These are phyloP conservation scores for Drosophila cracens DNA, from an alignment of 2,888 invertebrate genomes.

Conservation along the genomic window DNA sequence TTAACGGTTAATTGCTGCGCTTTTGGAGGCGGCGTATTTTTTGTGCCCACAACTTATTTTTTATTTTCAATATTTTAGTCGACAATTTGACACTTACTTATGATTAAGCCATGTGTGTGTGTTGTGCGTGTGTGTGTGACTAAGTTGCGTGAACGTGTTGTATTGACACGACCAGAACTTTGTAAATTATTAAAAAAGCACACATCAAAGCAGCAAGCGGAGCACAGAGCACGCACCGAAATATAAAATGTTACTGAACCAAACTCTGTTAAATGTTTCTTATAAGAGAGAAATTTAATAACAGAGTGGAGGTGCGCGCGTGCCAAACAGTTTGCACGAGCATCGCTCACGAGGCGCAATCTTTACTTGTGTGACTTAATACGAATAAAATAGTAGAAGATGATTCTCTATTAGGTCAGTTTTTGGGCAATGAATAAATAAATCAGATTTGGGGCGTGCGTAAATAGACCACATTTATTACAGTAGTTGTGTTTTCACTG, in stretches of 20 bases:
- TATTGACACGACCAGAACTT: constrained; percentile 37
- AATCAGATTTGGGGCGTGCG: neutral
- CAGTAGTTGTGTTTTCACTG: neutral
- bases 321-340: constrained; percentile 25
- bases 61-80: constrained; percentile 15
- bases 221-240: constrained; percentile 51
- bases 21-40: constrained; percentile 36
- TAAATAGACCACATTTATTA: neutral
- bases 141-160: constrained; percentile 26
- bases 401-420: neutral
- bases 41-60: constrained; percentile 18
- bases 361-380: neutral
- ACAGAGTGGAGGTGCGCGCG: constrained; percentile 42
- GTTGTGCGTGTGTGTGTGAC: constrained; percentile 8
- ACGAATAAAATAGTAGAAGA: neutral
- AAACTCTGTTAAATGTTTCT: constrained; percentile 49
- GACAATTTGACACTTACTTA: constrained; percentile 56
- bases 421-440: neutral
- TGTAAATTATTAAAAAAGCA: constrained; percentile 41
- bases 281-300: constrained; percentile 45
- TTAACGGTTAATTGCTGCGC: constrained; percentile 48
- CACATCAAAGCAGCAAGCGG: constrained; percentile 37
- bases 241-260: constrained; percentile 56
- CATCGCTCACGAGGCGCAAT: neutral
- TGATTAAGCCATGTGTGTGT: constrained; percentile 40